Base-by-base conservation (phyloP, 2,113 vertebrate genomes). In the Amblyornis subalaris region DNA sequence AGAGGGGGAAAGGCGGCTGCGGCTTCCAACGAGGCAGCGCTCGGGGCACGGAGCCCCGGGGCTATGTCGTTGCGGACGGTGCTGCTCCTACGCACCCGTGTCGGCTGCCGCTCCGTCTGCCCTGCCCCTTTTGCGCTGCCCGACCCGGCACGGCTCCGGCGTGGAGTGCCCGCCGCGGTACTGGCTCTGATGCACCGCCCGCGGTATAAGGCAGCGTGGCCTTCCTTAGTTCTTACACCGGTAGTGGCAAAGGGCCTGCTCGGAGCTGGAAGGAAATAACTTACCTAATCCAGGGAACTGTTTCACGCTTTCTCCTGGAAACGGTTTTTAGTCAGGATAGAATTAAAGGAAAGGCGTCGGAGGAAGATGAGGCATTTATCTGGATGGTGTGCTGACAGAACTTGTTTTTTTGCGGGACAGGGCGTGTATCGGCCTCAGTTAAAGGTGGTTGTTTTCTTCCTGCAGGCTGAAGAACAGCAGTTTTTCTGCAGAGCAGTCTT, bases 271-370 rank as follows among this genome's bases (percentile, higher is more conserved):
- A 12, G 13, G 7, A 17, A 20, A 13, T 22, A 12, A 0, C 26
- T 13, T 23, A 1, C 10, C 26, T 3, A 0, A 7, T 38, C 11
- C 33, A 3, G 35, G 35, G 42, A 44, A 0, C 29, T 12, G 1
- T 24, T 60, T 35, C 44, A 50, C 14, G 3, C 17, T 31, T 21
- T 42, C 38, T 45, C 5, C 11, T 18, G 20, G 26, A 10, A 28
- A 10, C 9, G 7, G 8, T 4, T 45, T 20, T 54, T 15, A 4
- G 36, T 10, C 6, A 2, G 18, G 54, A 10, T 22, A 3, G 40
- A 6, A 6, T 4, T 20, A 24, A 2, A 2, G 9, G 26, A 62
- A 19, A 40, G 25, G 14, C n/a, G 0, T 3, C 19, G 6, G 19
- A 8, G 25, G 29, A 10, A 3, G 3, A 26, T 8, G 50, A n/a